phyloP scores from a whole-genome alignment of 2,888 invertebrate species.

The Dryocosmus kuriphilus region DNA sequence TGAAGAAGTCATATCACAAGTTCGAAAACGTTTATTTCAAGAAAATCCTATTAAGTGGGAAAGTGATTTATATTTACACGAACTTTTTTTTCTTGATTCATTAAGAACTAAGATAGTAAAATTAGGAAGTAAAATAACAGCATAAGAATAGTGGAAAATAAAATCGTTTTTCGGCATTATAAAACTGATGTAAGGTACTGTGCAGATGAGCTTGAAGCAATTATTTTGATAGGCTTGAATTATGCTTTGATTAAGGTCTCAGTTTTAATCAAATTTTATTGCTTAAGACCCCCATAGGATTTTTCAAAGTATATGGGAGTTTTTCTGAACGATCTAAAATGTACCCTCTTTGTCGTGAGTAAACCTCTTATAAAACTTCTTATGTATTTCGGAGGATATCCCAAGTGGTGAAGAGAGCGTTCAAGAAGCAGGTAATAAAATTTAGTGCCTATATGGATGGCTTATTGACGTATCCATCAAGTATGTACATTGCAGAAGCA shows the following conservation, averaged over 20 bases:
- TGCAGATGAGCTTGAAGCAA: neutral
- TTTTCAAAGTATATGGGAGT: slow-evolving; percentile 37
- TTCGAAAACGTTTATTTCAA: neutral
- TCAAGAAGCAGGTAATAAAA: slow-evolving; percentile 51
- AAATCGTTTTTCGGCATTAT: neutral
- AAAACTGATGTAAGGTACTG: neutral
- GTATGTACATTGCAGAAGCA: slow-evolving; percentile 44
- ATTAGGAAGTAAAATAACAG: no score
- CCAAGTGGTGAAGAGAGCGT: slow-evolving; percentile 43
- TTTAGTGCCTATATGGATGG: slow-evolving; percentile 50
- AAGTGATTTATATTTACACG: no score
- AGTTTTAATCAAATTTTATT: slow-evolving; percentile 33
- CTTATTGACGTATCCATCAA: slow-evolving; percentile 49
- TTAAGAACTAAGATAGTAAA: no score
- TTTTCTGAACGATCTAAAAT: slow-evolving; percentile 20
- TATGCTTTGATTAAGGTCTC: slow-evolving; percentile 8
- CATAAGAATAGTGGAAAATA: no score
- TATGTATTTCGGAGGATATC: neutral
- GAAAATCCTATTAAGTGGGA: neutral
- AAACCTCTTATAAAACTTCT: slow-evolving; percentile 7
- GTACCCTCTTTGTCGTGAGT: neutral
- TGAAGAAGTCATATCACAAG: neutral
- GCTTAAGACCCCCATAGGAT: slow-evolving; percentile 4
- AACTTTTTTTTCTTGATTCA: no score
- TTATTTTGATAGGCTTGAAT: no score